Evolutionary conservation across 1,140 invertebrate genomes (phyloP), one percentile per base, ranked within the genome.

Genomic region (Tetragonula clypearis): DNA sequence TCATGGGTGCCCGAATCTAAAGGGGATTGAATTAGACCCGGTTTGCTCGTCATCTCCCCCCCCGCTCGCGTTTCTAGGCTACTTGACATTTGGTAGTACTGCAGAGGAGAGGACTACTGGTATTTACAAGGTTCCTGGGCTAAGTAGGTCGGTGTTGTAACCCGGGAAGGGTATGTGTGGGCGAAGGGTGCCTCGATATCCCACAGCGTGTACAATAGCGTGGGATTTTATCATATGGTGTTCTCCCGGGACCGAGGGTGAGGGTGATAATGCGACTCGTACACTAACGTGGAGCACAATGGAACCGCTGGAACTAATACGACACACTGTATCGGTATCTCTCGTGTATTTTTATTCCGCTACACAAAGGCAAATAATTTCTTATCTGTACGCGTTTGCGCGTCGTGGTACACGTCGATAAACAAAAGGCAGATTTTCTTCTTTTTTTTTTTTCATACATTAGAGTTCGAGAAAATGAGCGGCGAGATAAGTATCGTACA

Each of bases 31-130:
- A 94, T 94, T 93, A 92, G 92, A 87, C 79, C 86, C 90, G 90
- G 89, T 89, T 89, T 87, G 86, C 84, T 87, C 88, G 74, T 89
- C 87, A 84, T 90, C 86, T 88, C 86, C 82, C 68, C 49, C 26
- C 17, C 12, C 41, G 71, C 23, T 73, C 66, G 56, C 58, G 53
- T 79, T 86, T 68, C 86, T 53, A 90, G 85, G 90, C 91, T 94
- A 94, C 94, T 94, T 94, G 94, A 94, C 93, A 93, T 94, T 93
- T 94, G 89, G 89, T 90, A 84, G 87, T 81, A 80, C 82, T 78
- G 62, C 65, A 78, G 87, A 82, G 66, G 66, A 82, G 76, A 73
- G 65, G 56, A 88, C 89, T 90, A 79, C 89, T 90, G 89, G 89
- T 90, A 90, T 90, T 90, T 90, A 85, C 86, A 88, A 88, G 87